Base-by-base conservation (phyloP, 2,888 invertebrate species). In the Troides oblongomaculatus region DNA sequence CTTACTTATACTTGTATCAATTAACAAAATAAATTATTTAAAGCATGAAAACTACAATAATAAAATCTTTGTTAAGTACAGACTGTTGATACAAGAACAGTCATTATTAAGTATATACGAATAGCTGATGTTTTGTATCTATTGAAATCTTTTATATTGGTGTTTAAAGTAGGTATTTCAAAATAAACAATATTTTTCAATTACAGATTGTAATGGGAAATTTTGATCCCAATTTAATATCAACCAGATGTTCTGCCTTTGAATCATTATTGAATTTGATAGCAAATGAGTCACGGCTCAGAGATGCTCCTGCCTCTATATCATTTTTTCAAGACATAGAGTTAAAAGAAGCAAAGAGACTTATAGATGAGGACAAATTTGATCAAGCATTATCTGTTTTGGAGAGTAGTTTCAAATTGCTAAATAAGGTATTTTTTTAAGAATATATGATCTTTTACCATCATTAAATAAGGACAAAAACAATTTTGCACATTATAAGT, bases 271-370 rank as follows among this genome's bases (percentile, higher is more conserved):
- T 96, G 46, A 90, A 92, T 66, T 86, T 94, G 75, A 86, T 96
- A 73, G 90, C 93, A 0, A 87, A 82, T 74, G 93, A 94, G 67
- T 90, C 93, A 56, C 88, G 92, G 59, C 83, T 96, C 17, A 89
- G 95, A 74, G 94, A 94, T 60, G 93, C 95, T 17, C 83, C 88
- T 3, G 86, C 93, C 36, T 93, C 95, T 72, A 84, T 95, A 63
- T 78, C 89, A 56, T 96, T 96, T 82, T 93, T 96, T 71, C 95
- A 95, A 83, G 93, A 94, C 68, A 88, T 91, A 59, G 96, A 96
- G 84, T 81, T 95, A 68, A 89, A 81, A 62, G 93, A 94, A 78
- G 95, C 95, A 1, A 94, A 94, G 74, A 89, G 90, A 77, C 90
- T 94, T 65, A 89, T 96, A 73, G 88, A 89, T 53, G 93, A 94